These are phyloP conservation scores for Habrosyne pyritoides DNA, from an alignment of 2,888 invertebrate species.

Conservation along the genomic window DNA sequence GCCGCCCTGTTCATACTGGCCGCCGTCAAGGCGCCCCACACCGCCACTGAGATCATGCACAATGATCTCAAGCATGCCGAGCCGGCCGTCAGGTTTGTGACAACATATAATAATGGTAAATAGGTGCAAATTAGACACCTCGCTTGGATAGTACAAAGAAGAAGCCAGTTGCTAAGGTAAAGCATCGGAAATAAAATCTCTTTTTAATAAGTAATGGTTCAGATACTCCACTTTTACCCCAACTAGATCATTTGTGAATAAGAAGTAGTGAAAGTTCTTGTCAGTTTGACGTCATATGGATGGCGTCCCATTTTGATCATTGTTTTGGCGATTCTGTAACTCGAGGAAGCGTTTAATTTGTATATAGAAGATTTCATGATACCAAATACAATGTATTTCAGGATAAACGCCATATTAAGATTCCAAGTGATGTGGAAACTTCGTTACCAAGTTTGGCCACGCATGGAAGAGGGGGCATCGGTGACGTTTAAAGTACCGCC, in stretches of 20 bases:
- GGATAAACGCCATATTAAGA: slow-evolving; percentile 81
- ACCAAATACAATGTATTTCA: slow-evolving; percentile 29
- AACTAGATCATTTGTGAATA: too few relatives aligned
- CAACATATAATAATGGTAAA: background rate
- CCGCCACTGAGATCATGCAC: slow-evolving; percentile 95
- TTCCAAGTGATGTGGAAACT: slow-evolving; percentile 98
- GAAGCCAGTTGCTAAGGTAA: too few relatives aligned
- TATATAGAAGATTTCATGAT: background rate
- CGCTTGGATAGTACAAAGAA: background rate
- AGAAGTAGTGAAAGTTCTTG: too few relatives aligned
- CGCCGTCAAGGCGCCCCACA: slow-evolving; percentile 95
- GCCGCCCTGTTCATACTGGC: slow-evolving; percentile 96
- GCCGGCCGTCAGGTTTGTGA: slow-evolving; percentile 89
- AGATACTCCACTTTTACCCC: too few relatives aligned
- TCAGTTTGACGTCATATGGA: too few relatives aligned
- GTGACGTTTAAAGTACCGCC: slow-evolving; percentile 98
- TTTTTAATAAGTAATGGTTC: too few relatives aligned
- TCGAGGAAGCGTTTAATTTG: background rate
- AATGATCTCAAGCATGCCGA: slow-evolving; percentile 93
- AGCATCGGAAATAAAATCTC: too few relatives aligned
- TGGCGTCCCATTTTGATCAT: too few relatives aligned
- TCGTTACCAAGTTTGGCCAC: slow-evolving; percentile 98
- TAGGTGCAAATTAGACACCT: background rate
- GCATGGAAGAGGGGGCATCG: slow-evolving; percentile 99
- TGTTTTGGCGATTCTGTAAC: background rate